Evolutionary conservation across 2,113 vertebrate species (phyloP).

Genomic region (Catharus minimus): DNA sequence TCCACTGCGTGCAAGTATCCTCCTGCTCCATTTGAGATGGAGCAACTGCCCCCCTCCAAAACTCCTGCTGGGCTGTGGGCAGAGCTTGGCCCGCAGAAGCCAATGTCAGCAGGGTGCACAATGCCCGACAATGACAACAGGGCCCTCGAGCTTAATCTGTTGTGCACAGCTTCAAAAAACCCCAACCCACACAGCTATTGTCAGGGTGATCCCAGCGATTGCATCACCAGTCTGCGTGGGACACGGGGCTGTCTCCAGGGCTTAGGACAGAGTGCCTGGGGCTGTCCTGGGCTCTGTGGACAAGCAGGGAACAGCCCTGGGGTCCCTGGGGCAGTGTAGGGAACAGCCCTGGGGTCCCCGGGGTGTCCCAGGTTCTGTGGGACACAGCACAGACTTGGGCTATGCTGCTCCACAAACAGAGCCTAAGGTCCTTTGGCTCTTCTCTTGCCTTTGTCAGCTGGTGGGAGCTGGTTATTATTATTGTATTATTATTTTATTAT

Average conservation of each 20-base stretch:
- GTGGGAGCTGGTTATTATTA: background rate
- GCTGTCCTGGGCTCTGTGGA: no score
- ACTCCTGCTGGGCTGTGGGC: background rate
- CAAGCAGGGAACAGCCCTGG: background rate
- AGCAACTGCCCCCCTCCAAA: accelerated
- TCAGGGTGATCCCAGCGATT: background rate
- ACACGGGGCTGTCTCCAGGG: background rate
- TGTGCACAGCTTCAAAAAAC: background rate
- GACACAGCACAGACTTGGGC: background rate
- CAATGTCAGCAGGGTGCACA: constrained; percentile 8
- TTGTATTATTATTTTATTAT: background rate
- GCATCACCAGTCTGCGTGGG: background rate
- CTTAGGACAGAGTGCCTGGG: background rate
- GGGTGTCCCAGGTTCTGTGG: background rate
- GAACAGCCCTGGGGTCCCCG: background rate
- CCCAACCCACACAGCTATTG: background rate
- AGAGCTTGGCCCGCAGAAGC: background rate
- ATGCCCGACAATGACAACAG: constrained; percentile 3
- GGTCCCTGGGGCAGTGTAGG: background rate
- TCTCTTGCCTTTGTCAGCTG: background rate
- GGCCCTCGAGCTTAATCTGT: background rate
- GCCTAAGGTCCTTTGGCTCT: background rate
- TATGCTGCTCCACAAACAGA: background rate
- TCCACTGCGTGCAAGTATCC: background rate
- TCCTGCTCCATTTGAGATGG: background rate